phyloP scores from a whole-genome alignment of 2,797 vertebrate genomes.

The Acrocephalus scirpaceus region DNA sequence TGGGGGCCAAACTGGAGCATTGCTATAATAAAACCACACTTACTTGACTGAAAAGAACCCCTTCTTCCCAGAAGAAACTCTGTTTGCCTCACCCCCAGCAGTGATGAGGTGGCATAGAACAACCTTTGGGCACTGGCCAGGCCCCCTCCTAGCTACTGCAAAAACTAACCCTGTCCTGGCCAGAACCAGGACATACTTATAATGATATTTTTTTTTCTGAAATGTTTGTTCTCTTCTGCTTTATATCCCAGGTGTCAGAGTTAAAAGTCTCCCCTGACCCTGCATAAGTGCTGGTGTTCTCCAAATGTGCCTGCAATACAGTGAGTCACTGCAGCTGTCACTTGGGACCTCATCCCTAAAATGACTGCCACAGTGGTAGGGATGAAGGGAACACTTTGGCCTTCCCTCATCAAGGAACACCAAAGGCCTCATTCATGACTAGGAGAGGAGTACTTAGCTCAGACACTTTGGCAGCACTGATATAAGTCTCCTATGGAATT shows the following conservation, averaged over 20 bases:
- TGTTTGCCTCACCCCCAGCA: fast-evolving
- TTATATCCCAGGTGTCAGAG: neutral
- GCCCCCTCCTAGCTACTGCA: neutral
- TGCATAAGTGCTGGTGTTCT: neutral
- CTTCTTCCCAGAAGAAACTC: neutral
- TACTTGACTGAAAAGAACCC: fast-evolving
- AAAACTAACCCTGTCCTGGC: neutral
- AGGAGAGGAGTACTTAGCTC: neutral
- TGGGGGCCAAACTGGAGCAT: neutral
- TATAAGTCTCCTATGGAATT: neutral
- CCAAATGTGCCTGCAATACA: fast-evolving
- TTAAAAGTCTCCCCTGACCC: neutral
- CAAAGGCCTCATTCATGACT: neutral
- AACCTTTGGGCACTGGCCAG: neutral
- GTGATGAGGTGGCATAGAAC: neutral
- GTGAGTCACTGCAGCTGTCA: neutral
- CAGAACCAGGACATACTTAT: neutral
- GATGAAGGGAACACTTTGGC: neutral
- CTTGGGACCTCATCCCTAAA: neutral
- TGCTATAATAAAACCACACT: neutral
- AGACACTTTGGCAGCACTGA: neutral
- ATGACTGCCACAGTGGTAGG: neutral
- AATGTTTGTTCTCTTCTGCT: neutral
- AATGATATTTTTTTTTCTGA: fast-evolving
- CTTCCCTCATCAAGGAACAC: neutral